Evolutionary conservation across 37 sponge, comb jelly and placozoan genomes (phyloP), one percentile per base, ranked within the genome.

Genomic region (Chondrilla cf. caribensis): DNA sequence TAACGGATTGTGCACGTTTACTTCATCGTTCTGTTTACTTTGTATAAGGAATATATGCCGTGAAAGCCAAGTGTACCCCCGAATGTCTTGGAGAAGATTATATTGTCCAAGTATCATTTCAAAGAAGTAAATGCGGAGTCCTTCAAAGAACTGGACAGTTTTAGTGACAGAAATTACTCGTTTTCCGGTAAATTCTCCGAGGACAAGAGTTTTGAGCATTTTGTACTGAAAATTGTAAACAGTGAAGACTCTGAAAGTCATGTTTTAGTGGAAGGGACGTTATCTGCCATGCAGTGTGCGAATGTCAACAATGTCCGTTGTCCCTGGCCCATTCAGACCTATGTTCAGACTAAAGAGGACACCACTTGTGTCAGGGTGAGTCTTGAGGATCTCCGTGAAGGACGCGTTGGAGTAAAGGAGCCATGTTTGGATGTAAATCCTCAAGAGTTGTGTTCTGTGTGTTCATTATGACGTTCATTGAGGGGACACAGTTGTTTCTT

Each of bases 131-230:
- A 37, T 3, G 44, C 18, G 22, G 76, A 73, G 24, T 18, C 44
- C 5, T n/a, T 73, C 1, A 38, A 73, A 25, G 42, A 73, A 40
- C 24, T 73, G 40, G 41, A 8, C 22, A 37, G 76, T 1, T 73
- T 73, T 40, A 24, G 21, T 42, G 76, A 73, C 76, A 73, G 44
- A 73, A 73, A 73, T 42, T 73, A 73, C 43, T 42, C 5, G 38
- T 73, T 73, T 40, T 38, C 24, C 44, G 44, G 11, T 40, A 24
- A 21, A 24, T 18, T 42, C 17, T 21, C 29, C 7, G 43, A 40
- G 40, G 43, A 39, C 21, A 9, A 42, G 21, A 42, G 15, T 2
- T n/a, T 17, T 24, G 44, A 39, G 9, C 24, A 40, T 11, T 73
- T 42, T 15, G 76, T 73, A 21, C 40, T 73, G 18, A 73, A 73